phyloP scores from a whole-genome alignment of 2,113 vertebrate species.

The Calypte anna region DNA sequence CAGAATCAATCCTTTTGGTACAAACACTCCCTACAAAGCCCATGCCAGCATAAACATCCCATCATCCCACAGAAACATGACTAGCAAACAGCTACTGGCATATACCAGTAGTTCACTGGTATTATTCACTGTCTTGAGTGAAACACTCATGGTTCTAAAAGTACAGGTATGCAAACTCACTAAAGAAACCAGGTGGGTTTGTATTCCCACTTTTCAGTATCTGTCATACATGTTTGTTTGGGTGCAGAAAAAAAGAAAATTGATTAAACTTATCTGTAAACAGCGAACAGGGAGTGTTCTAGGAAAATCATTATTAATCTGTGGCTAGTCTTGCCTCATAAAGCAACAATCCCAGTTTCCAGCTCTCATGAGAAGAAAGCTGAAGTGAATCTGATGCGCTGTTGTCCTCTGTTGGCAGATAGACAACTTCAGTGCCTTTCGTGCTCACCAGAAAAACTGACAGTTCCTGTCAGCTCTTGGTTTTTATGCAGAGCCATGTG shows the following conservation, averaged over 20 bases:
- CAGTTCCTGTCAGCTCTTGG: conserved; percentile 50
- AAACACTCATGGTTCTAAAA: neutral
- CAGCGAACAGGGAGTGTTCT: neutral
- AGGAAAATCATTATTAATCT: neutral
- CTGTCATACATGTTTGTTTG: neutral
- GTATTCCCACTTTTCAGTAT: neutral
- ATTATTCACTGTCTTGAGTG: neutral
- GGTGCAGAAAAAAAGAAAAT: neutral
- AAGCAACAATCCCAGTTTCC: neutral
- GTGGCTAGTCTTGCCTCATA: fast-evolving
- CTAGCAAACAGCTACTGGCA: neutral
- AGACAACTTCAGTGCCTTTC: conserved; percentile 22
- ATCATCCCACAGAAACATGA: neutral
- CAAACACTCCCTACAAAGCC: conserved; percentile 23
- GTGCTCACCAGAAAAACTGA: conserved; percentile 18
- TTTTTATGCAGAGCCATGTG: conserved; percentile 36
- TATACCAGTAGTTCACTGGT: neutral
- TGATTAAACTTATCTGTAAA: neutral
- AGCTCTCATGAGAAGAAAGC: neutral
- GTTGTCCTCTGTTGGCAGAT: neutral
- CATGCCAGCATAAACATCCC: neutral
- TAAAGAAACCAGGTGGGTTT: neutral
- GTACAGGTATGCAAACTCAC: neutral
- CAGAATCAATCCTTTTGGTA: conserved; percentile 9
- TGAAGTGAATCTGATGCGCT: neutral